Base-by-base conservation (phyloP, 2,113 vertebrate species). In the Megaleporinus macrocephalus region DNA sequence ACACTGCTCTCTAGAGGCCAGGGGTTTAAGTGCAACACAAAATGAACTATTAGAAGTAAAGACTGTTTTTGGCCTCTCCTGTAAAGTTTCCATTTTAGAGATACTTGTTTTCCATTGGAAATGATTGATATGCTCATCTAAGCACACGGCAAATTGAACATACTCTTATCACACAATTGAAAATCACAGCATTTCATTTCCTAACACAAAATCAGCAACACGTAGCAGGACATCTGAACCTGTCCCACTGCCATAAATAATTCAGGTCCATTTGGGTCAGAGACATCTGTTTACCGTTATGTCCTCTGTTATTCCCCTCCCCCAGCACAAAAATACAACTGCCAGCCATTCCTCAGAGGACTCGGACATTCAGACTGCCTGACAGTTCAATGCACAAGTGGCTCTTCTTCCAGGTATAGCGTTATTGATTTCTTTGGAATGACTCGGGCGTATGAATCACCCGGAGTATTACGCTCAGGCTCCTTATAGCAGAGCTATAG, bases 341-440 rank as follows among this genome's bases (percentile, higher is more conserved):
- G 10, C 22, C 16, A 49, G 26, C 41, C 44, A 55, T 79, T 30
- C 78, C 75, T 63, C 71, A 55, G 22, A 70, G 63, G 76, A 63
- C 55, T 26, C 49, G 7, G 29, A 57, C 18, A 49, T 20, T 79
- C 49, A 27, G 26, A n/a, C n/a, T 10, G 12, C 29, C 70, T 71
- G 63, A 53, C 47, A 79, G 72, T 29, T 68, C 51, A 44, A 57
- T 75, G 59, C 76, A 79, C 27, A 63, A 63, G 14, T 51, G 74
- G 74, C 59, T 85, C 61, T 41, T 49, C 61, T 59, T 73, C 30
- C 69, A 83, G 84, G 73, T 72, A 83, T 61, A 83, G 36, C 55
- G 76, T 59, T 80, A 86, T 86, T 68, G 84, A 86, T 86, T 68
- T 59, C 71, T n/a, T 14, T 22, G 24, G 5, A 44, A 49, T 75